phyloP scores from a whole-genome alignment of 2,888 invertebrate species.

The Melieria crassipennis region DNA sequence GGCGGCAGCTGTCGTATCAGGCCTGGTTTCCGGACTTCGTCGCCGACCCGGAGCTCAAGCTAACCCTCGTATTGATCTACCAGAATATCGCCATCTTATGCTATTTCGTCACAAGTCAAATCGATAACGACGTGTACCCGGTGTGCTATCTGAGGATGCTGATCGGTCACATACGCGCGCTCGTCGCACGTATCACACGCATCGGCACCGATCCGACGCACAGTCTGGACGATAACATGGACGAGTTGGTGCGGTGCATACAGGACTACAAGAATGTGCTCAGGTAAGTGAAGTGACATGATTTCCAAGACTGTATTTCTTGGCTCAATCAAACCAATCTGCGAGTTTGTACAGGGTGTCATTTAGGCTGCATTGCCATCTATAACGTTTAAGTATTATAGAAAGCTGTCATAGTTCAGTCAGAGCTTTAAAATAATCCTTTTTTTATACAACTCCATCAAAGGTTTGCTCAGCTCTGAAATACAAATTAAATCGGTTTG shows the following conservation, averaged over 20 bases:
- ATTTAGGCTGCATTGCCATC: too few species aligned
- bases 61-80: conserved; percentile 35
- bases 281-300: conserved; percentile 38
- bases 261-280: conserved; percentile 46
- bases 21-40: conserved; percentile 45
- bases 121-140: conserved; percentile 43
- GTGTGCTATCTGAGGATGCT: conserved; percentile 44
- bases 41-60: conserved; percentile 31
- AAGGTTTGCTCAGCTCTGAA: too few species aligned
- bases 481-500: too few species aligned
- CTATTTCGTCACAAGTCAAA: conserved; percentile 37
- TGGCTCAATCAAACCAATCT: too few species aligned
- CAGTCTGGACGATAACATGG: conserved; percentile 37
- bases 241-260: conserved; percentile 46
- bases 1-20: conserved; percentile 39
- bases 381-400: too few species aligned
- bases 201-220: conserved; percentile 39
- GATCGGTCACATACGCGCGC: conserved; percentile 43
- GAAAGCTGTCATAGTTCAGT: too few species aligned
- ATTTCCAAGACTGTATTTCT: too few species aligned
- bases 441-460: too few species aligned
- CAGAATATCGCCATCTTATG: conserved; percentile 33
- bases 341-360: too few species aligned
- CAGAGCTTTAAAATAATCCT: too few species aligned
- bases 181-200: conserved; percentile 42